phyloP scores from a whole-genome alignment of 2,888 invertebrate species.

The Cheilosia grossa region DNA sequence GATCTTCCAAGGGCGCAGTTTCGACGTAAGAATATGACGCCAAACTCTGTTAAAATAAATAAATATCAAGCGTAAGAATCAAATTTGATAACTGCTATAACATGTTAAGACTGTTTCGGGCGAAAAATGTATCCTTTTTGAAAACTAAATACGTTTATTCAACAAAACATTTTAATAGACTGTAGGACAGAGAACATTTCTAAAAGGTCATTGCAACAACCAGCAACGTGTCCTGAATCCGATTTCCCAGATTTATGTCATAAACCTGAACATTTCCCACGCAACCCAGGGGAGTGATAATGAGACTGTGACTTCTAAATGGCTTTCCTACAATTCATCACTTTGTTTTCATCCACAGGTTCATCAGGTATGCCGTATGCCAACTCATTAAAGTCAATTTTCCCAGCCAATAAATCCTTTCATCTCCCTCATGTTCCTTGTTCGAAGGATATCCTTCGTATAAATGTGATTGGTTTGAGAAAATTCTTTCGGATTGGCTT shows the following conservation, averaged over 20 bases:
- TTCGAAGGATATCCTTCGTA: slow-evolving; percentile 42
- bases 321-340: slow-evolving; percentile 15
- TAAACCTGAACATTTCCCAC: slow-evolving; percentile 46
- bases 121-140: not conserved
- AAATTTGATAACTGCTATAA: too few relatives aligned
- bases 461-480: slow-evolving; percentile 55
- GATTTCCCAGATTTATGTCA: slow-evolving; percentile 31
- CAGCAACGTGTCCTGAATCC: slow-evolving; percentile 52
- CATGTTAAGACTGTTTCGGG: not conserved
- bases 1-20: too few relatives aligned
- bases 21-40: too few relatives aligned
- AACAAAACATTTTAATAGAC: slow-evolving; percentile 1
- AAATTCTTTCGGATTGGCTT: slow-evolving; percentile 19
- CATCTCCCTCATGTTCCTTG: slow-evolving; percentile 6
- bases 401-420: slow-evolving; percentile 58
- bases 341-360: slow-evolving; percentile 17
- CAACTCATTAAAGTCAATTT: slow-evolving; percentile 26
- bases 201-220: slow-evolving; percentile 9
- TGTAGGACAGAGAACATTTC: slow-evolving; percentile 4
- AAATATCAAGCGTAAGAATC: too few relatives aligned
- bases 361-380: slow-evolving; percentile 58
- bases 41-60: too few relatives aligned
- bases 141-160: not conserved
- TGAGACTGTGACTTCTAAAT: slow-evolving; percentile 47
- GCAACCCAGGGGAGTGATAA: slow-evolving; percentile 51